A percentile compares a stretch with the other conserved stretches of the same genome.
Evolutionary conservation across 2,113 vertebrate genomes (phyloP).

Genomic region (Sus scrofa): DNA sequence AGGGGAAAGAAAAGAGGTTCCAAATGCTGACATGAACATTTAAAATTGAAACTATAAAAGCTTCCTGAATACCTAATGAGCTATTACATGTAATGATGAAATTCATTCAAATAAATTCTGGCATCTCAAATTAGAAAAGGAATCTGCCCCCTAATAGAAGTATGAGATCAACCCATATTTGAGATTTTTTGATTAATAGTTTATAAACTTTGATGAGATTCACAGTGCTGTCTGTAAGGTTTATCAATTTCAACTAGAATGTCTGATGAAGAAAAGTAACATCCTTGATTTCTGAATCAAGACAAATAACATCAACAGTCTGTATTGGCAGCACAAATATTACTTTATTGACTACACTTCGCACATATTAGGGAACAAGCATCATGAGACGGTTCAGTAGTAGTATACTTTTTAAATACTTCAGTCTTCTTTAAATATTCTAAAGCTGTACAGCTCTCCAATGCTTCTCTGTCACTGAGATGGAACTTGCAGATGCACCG

Average conservation of each 20-base stretch:
- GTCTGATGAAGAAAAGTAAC: slow-evolving; percentile 37
- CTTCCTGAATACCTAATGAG: slow-evolving; percentile 23
- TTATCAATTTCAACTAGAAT: slow-evolving; percentile 18
- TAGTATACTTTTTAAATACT: slow-evolving; percentile 30
- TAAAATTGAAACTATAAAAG: slow-evolving; percentile 24
- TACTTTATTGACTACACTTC: slow-evolving; percentile 47
- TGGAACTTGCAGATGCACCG: slow-evolving; percentile 74
- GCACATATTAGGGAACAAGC: slow-evolving; percentile 48
- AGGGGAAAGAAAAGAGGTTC: background rate
- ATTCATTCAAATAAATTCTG: slow-evolving; percentile 46
- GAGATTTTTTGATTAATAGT: background rate
- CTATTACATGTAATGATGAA: background rate
- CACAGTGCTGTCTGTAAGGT: background rate
- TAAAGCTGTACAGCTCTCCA: slow-evolving; percentile 24
- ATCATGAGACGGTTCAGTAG: slow-evolving; percentile 40
- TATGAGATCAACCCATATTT: background rate
- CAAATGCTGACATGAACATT: background rate
- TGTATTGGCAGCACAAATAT: slow-evolving; percentile 6
- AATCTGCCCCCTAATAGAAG: background rate
- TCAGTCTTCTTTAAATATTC: slow-evolving; percentile 46
- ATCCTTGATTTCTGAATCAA: background rate
- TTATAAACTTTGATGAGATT: slow-evolving; percentile 16
- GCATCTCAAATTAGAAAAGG: slow-evolving; percentile 23
- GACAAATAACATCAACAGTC: slow-evolving; percentile 60
- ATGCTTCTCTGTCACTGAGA: slow-evolving; percentile 62